Percentiles rank a stretch among this genome's conserved stretches.
Conservation (phyloP, 2,113 vertebrate genomes). For the Eubucco bourcierii region DNA sequence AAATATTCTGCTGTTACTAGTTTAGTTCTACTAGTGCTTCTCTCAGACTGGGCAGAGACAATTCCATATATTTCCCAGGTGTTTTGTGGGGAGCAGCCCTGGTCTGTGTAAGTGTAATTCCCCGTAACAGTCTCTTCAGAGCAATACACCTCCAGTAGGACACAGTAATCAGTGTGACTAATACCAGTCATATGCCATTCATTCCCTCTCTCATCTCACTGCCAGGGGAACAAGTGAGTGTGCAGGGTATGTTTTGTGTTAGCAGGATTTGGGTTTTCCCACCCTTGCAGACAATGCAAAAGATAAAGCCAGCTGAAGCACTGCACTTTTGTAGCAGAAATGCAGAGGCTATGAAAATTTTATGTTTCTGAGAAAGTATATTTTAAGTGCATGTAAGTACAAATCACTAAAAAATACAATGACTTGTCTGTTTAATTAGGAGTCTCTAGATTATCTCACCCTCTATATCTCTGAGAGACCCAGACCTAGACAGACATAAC, state of each 20-base stretch:
- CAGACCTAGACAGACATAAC: background rate
- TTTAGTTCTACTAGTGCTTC: background rate
- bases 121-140: background rate
- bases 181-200: background rate
- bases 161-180: background rate
- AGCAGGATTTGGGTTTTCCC: slow-evolving; percentile 7
- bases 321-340: background rate
- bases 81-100: background rate
- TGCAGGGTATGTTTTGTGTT: background rate
- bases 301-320: background rate
- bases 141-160: slow-evolving; percentile 1
- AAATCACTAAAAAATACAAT: background rate
- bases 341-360: background rate
- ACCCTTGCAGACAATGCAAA: background rate
- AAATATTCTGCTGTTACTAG: background rate
- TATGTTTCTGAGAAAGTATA: background rate
- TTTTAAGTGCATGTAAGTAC: background rate
- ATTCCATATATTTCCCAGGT: background rate
- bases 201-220: background rate
- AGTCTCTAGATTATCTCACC: background rate
- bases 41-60: background rate
- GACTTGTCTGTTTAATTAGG: background rate
- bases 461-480: background rate
- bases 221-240: slow-evolving; percentile 19
- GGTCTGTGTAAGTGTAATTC: background rate